These are phyloP conservation scores for Mormyrops attenuatus DNA, from an alignment of 2,797 vertebrate species.

Conservation along the genomic window DNA sequence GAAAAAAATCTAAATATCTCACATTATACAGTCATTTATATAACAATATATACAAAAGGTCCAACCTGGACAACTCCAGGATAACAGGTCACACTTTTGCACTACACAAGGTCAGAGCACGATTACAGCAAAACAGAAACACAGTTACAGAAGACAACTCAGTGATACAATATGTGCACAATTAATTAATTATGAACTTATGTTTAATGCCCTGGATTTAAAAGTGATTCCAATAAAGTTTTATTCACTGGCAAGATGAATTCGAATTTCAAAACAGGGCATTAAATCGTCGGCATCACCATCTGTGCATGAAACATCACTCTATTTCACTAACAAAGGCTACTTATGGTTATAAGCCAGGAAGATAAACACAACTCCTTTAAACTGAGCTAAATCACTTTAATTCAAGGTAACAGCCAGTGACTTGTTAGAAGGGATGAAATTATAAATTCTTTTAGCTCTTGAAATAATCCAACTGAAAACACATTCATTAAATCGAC, in stretches of 20 bases:
- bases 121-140: not conserved
- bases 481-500: slow-evolving; percentile 25
- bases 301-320: slow-evolving; percentile 17
- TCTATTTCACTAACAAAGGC: slow-evolving; percentile 18
- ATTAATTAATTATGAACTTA: not conserved
- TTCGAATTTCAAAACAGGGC: slow-evolving; percentile 14
- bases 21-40: not conserved
- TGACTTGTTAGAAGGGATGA: slow-evolving; percentile 16
- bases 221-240: slow-evolving; percentile 19
- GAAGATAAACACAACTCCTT: not conserved
- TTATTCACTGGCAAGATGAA: slow-evolving; percentile 14
- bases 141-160: not conserved
- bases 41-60: not conserved
- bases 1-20: not conserved
- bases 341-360: slow-evolving; percentile 9
- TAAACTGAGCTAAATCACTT: slow-evolving; percentile 13
- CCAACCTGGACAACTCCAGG: not conserved
- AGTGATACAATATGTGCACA: not conserved
- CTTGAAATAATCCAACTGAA: slow-evolving; percentile 20
- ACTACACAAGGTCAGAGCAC: not conserved
- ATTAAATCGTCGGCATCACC: slow-evolving; percentile 12
- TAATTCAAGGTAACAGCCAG: slow-evolving; percentile 24
- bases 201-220: slow-evolving; percentile 6
- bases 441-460: slow-evolving; percentile 21
- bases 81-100: not conserved